Percentiles rank a stretch among this genome's conserved stretches.
phyloP scores from a whole-genome alignment of 2,797 vertebrate species.

The Falco naumanni region DNA sequence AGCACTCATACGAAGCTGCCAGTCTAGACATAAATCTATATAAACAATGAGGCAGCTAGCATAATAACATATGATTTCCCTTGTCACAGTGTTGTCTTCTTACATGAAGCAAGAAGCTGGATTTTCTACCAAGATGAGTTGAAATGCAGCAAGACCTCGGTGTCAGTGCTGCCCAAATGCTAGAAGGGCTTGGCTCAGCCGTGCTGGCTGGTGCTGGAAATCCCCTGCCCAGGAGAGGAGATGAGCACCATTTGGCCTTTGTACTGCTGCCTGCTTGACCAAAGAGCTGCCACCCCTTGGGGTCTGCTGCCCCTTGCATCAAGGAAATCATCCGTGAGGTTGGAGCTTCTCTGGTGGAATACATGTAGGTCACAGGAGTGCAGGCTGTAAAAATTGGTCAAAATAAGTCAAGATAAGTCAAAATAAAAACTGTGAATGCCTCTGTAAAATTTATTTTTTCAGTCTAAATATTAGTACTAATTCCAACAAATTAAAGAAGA shows the following conservation, averaged over 20 bases:
- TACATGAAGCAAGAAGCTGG: not conserved
- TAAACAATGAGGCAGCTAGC: not conserved
- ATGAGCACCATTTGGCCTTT: not conserved
- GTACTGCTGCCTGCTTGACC: not conserved
- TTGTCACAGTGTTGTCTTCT: not conserved
- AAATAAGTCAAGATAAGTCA: not conserved
- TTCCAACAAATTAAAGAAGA: not conserved
- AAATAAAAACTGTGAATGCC: not conserved
- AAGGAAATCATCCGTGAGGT: fast-evolving
- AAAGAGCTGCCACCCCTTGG: not conserved
- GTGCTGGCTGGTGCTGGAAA: not conserved
- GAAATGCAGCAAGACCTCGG: not conserved
- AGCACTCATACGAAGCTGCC: not conserved
- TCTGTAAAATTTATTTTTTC: not conserved
- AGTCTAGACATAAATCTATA: not conserved
- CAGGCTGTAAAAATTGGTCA: not conserved
- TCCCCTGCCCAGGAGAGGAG: not conserved
- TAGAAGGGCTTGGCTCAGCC: not conserved
- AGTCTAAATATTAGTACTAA: not conserved
- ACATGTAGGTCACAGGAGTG: not conserved
- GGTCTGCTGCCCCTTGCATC: not conserved
- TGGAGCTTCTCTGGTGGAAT: not conserved
- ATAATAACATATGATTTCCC: not conserved
- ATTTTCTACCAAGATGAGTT: not conserved
- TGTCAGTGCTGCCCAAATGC: fast-evolving